phyloP scores from a whole-genome alignment of 2,888 invertebrate genomes.

The Heteropelma amictum region DNA sequence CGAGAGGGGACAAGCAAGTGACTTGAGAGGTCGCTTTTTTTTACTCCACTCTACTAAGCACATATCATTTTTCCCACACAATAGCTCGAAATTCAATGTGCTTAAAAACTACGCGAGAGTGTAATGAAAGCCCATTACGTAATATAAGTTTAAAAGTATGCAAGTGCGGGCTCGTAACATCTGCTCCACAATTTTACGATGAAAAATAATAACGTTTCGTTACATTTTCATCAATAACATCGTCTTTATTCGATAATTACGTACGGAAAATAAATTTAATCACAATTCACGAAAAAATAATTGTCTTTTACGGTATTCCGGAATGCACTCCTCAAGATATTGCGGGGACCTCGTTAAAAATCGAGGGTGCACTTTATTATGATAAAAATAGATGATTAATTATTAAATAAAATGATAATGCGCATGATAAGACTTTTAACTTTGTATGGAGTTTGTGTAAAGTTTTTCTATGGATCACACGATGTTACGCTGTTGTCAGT shows the following conservation, averaged over 20 bases:
- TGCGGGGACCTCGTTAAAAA: constrained; percentile 38
- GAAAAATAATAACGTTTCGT: constrained; percentile 22
- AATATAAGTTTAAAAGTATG: constrained; percentile 36
- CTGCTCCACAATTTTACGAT: constrained; percentile 26
- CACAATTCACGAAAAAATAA: no score
- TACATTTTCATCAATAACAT: constrained; percentile 5
- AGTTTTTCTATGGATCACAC: constrained; percentile 32
- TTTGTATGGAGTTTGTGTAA: constrained; percentile 1
- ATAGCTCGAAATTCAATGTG: neutral
- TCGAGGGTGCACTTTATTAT: constrained; percentile 41
- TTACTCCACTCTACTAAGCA: constrained; percentile 19
- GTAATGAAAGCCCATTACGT: constrained; percentile 35
- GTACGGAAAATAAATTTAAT: no score
- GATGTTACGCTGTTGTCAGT: neutral
- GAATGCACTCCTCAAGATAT: no score
- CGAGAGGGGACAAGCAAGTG: constrained; percentile 23
- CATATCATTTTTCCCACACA: constrained; percentile 10
- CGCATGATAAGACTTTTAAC: neutral
- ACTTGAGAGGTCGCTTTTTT: constrained; percentile 25
- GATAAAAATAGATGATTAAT: no score
- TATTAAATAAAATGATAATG: constrained; percentile 24
- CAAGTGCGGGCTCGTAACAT: constrained; percentile 31
- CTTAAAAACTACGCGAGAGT: neutral
- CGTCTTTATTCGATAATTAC: neutral
- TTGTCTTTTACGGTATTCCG: no score